These are phyloP conservation scores for Camelus dromedarius DNA, from an alignment of 2,113 vertebrate species.

Conservation along the genomic window DNA sequence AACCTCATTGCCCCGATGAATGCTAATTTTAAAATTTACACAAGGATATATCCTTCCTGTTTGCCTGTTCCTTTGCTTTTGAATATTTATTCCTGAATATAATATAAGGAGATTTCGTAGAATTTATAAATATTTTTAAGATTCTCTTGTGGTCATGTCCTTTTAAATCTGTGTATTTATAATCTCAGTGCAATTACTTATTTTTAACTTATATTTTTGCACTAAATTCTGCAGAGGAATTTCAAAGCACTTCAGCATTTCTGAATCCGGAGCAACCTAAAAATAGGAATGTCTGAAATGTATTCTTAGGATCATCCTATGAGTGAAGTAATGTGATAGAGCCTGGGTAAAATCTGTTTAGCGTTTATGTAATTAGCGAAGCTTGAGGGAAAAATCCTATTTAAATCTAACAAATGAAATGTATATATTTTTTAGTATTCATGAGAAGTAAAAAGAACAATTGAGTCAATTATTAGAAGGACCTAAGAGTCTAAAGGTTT, in stretches of 20 bases:
- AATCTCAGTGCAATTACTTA: constrained; percentile 56
- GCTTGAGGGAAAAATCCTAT: neutral
- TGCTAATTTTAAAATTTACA: constrained; percentile 77
- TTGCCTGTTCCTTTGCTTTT: constrained; percentile 44
- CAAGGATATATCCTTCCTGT: constrained; percentile 51
- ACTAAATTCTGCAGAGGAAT: neutral
- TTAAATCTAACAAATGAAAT: constrained; percentile 61
- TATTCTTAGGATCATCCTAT: constrained; percentile 44
- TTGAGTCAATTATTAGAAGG: constrained; percentile 26
- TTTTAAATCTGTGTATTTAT: constrained; percentile 59
- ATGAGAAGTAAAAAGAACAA: neutral
- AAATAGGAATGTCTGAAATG: constrained; percentile 33
- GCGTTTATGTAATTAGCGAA: constrained; percentile 71
- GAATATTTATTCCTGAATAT: constrained; percentile 66
- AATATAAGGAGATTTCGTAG: constrained; percentile 21
- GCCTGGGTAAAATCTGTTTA: constrained; percentile 48
- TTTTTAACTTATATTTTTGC: constrained; percentile 62
- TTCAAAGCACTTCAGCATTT: constrained; percentile 32
- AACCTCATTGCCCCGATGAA: neutral
- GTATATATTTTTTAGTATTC: neutral
- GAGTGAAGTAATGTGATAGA: constrained; percentile 59
- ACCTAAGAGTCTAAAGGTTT: neutral
- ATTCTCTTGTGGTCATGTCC: neutral
- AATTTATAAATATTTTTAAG: constrained; percentile 68
- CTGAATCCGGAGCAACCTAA: constrained; percentile 51